Evolutionary conservation across 2,888 invertebrate species (phyloP).

Genomic region (Aspidiotus destructor): DNA sequence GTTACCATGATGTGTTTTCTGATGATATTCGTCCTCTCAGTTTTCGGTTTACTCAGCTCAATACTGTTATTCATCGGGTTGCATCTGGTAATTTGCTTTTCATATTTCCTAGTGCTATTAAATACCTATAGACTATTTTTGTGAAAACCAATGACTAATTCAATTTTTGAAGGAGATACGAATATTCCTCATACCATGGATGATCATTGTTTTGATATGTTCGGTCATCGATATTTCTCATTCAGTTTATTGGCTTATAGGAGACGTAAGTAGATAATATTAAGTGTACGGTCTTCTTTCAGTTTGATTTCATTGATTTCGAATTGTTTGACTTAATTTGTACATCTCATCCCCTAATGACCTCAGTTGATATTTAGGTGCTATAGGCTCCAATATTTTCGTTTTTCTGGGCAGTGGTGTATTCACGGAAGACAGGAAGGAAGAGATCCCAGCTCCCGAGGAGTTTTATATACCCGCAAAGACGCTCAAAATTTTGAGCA

Average conservation of each 20-base stretch:
- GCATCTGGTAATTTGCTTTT: slow-evolving; percentile 27
- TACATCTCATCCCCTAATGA: too few relatives aligned
- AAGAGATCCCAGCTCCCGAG: too few relatives aligned
- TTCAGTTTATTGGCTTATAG: slow-evolving; percentile 54
- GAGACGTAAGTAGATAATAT: slow-evolving; percentile 50
- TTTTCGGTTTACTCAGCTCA: slow-evolving; percentile 26
- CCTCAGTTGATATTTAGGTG: too few relatives aligned
- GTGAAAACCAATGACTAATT: background rate
- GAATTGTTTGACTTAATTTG: too few relatives aligned
- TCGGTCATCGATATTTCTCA: slow-evolving; percentile 58
- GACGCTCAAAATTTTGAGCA: too few relatives aligned
- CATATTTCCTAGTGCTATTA: slow-evolving; percentile 24
- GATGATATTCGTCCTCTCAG: slow-evolving; percentile 21
- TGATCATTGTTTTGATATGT: slow-evolving; percentile 55
- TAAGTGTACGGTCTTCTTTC: background rate
- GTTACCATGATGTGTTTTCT: slow-evolving; percentile 31
- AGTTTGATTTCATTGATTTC: background rate
- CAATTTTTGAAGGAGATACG: slow-evolving; percentile 53
- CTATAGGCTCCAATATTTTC: too few relatives aligned
- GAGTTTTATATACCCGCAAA: too few relatives aligned
- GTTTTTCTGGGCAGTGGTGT: too few relatives aligned
- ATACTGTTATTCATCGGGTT: slow-evolving; percentile 24
- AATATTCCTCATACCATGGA: slow-evolving; percentile 63
- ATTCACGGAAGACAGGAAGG: too few relatives aligned
- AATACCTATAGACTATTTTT: slow-evolving; percentile 39